Percentiles rank a stretch among this genome's conserved stretches.
Evolutionary conservation across 2,113 vertebrate species (phyloP).

Genomic region (Beaufortia kweichowensis): DNA sequence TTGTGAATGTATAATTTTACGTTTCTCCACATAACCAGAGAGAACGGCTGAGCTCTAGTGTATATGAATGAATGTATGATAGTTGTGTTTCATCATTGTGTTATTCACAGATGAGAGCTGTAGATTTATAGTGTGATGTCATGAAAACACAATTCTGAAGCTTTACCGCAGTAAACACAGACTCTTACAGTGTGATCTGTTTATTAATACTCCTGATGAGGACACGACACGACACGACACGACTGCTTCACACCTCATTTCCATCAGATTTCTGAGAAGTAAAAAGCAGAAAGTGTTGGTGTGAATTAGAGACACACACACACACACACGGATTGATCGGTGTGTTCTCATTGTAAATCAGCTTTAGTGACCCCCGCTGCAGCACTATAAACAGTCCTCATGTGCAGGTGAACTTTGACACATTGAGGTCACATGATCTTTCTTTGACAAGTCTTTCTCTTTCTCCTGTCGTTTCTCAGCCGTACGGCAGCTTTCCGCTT

Average conservation of each 20-base stretch:
- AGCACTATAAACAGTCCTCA: background rate
- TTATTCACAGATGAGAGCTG: background rate
- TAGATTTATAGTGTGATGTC: background rate
- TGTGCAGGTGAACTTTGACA: background rate
- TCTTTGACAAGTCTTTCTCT: background rate
- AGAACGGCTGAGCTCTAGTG: too few species aligned
- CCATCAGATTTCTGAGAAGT: conserved; percentile 3
- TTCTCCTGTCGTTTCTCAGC: background rate
- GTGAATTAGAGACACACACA: background rate
- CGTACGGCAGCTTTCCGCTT: background rate
- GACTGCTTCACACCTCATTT: background rate
- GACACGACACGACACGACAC: too few species aligned
- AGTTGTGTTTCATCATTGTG: background rate
- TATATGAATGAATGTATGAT: too few species aligned
- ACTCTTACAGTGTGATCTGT: too few species aligned
- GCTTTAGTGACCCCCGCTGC: background rate
- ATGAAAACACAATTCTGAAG: background rate
- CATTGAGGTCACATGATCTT: background rate
- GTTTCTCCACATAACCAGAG: too few species aligned
- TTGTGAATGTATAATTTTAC: too few species aligned
- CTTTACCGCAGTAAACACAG: too few species aligned
- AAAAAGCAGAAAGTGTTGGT: background rate
- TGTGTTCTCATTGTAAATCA: too few species aligned
- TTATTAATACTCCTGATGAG: too few species aligned
- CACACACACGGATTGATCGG: too few species aligned